Conservation (phyloP, 2,888 invertebrate genomes). For the Chesias legatella region DNA sequence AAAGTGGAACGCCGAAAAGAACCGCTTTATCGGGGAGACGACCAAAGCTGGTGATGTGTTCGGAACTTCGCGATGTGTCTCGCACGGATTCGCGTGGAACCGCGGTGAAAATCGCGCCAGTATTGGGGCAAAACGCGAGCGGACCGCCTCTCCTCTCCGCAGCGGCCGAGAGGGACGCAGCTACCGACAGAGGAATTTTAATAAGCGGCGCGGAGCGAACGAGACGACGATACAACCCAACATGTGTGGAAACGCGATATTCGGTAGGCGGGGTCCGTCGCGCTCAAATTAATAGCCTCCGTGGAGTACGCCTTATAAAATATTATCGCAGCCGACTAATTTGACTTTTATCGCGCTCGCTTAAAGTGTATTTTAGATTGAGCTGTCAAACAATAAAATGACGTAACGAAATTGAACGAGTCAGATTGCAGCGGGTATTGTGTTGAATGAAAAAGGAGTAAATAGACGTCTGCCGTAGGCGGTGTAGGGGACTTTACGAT, state of each 20-base stretch:
- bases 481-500: slow-evolving; percentile 80
- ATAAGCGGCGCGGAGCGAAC: slow-evolving; percentile 75
- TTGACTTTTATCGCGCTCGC: slow-evolving; percentile 22
- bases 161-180: slow-evolving; percentile 66
- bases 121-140: slow-evolving; percentile 65
- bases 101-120: slow-evolving; percentile 74
- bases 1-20: slow-evolving; percentile 22
- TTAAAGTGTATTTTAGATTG: slow-evolving; percentile 39
- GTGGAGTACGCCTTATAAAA: slow-evolving; percentile 72
- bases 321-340: slow-evolving; percentile 25
- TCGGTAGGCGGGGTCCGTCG: slow-evolving; percentile 76
- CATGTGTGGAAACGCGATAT: slow-evolving; percentile 77
- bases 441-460: slow-evolving; percentile 81
- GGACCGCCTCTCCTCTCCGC: slow-evolving; percentile 62
- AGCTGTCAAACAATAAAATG: slow-evolving; percentile 40
- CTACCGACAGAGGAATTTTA: slow-evolving; percentile 77
- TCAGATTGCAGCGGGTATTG: slow-evolving; percentile 78
- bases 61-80: slow-evolving; percentile 49
- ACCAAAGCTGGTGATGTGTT: slow-evolving; percentile 28
- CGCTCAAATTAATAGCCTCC: slow-evolving; percentile 77
- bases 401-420: slow-evolving; percentile 52
- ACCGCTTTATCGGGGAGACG: no score
- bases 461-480: slow-evolving; percentile 76
- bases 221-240: slow-evolving; percentile 68
- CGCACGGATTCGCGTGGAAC: slow-evolving; percentile 72